Evolutionary conservation across 2,888 invertebrate genomes (phyloP).

Genomic region (Tanypteryx hageni): DNA sequence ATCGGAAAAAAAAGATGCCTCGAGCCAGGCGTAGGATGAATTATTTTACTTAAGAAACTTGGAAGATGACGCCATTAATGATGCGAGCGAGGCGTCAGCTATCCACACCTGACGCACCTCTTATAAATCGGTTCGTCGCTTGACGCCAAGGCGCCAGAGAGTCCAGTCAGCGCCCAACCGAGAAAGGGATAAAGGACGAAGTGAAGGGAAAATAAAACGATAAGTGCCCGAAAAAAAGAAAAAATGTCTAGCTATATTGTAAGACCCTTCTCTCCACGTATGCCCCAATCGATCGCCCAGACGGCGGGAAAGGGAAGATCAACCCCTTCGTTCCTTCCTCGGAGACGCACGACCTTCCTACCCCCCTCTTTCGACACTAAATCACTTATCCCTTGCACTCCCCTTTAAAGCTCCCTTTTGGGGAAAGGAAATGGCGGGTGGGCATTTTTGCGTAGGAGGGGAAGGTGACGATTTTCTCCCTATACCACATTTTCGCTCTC

Average conservation of each 20-base stretch:
- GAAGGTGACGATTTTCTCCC: not conserved
- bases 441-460: not conserved
- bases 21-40: too few species aligned
- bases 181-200: not conserved
- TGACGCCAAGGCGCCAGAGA: not conserved
- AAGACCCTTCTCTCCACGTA: not conserved
- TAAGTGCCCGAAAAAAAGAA: not conserved
- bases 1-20: too few species aligned
- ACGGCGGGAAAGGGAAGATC: not conserved
- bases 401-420: not conserved
- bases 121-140: not conserved
- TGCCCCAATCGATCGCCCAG: not conserved
- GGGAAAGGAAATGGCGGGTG: slow-evolving; percentile 5
- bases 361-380: not conserved
- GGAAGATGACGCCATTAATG: not conserved
- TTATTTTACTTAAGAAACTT: too few species aligned
- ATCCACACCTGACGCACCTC: not conserved
- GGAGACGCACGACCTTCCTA: slow-evolving; percentile 6
- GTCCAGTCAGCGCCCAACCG: not conserved
- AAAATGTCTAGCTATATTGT: not conserved
- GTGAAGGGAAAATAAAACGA: not conserved
- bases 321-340: not conserved
- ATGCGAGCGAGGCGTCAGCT: not conserved
- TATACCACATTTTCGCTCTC: not conserved
- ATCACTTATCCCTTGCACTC: slow-evolving; percentile 28